Evolutionary conservation across 2,888 invertebrate genomes (phyloP).

Genomic region (Conomelus anceps): DNA sequence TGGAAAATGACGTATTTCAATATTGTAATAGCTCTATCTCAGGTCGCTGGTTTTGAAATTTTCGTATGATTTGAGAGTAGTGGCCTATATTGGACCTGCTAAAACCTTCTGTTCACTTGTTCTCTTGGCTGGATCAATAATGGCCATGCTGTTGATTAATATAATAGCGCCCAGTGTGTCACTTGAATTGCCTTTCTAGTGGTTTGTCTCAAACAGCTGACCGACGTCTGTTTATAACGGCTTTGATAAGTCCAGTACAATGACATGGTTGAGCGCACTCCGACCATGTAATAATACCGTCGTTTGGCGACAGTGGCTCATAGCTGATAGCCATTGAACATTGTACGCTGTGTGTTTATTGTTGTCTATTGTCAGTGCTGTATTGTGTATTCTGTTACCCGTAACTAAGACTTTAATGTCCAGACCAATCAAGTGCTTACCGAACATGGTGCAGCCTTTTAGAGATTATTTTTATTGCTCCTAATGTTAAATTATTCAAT

Average conservation of each 20-base stretch:
- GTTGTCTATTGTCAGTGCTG: background rate
- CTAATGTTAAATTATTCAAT: background rate
- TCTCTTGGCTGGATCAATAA: background rate
- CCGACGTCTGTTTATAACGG: background rate
- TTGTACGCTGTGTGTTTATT: background rate
- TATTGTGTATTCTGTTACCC: background rate
- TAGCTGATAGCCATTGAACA: background rate
- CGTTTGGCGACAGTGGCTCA: background rate
- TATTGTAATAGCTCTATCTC: too few relatives aligned
- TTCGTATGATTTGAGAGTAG: too few relatives aligned
- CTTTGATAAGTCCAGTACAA: background rate
- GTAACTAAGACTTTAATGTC: background rate
- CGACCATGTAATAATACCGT: background rate
- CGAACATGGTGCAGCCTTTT: too few relatives aligned
- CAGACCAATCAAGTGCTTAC: background rate
- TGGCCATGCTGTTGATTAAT: background rate
- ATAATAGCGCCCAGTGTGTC: background rate
- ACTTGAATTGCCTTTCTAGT: background rate
- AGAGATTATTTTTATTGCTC: background rate
- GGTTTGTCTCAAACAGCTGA: background rate
- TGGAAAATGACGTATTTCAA: too few relatives aligned
- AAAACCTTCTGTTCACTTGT: background rate
- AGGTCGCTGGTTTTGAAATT: too few relatives aligned
- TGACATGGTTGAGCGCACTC: background rate
- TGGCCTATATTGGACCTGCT: too few relatives aligned